Conservation (phyloP, 1,140 invertebrate genomes). For the Drosophila dunni region DNA sequence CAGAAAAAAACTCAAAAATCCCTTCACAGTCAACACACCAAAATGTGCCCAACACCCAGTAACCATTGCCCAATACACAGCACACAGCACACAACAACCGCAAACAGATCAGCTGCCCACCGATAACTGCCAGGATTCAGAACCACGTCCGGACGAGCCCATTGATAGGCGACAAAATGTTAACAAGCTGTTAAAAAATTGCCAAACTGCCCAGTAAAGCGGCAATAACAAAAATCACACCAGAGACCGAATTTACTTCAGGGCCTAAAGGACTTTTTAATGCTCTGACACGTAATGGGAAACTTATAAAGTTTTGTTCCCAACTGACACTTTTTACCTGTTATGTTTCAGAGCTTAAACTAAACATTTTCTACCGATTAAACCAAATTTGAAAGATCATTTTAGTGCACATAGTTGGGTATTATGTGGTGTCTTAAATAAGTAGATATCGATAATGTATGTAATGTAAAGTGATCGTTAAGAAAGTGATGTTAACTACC, state of each 20-base stretch:
- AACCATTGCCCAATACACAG: neutral
- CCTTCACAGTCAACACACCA: neutral
- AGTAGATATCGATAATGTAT: no score
- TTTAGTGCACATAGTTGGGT: no score
- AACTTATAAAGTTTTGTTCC: neutral
- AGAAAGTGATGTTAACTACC: no score
- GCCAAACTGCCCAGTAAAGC: slow-evolving; percentile 66
- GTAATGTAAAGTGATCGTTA: no score
- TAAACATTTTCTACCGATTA: no score
- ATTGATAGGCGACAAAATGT: slow-evolving; percentile 80
- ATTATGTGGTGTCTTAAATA: no score
- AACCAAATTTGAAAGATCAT: no score
- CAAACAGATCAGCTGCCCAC: slow-evolving; percentile 44
- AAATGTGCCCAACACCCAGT: neutral
- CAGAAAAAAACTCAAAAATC: neutral
- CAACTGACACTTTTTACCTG: no score
- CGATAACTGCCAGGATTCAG: slow-evolving; percentile 23
- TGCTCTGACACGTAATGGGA: neutral
- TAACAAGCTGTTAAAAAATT: slow-evolving; percentile 81
- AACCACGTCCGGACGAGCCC: slow-evolving; percentile 13
- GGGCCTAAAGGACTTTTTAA: neutral
- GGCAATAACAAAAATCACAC: slow-evolving; percentile 57
- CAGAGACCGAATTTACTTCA: neutral
- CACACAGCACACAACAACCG: slow-evolving; percentile 17
- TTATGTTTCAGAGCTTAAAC: no score